phyloP scores from a whole-genome alignment of 2,113 vertebrate species.

The Empidonax alnorum region DNA sequence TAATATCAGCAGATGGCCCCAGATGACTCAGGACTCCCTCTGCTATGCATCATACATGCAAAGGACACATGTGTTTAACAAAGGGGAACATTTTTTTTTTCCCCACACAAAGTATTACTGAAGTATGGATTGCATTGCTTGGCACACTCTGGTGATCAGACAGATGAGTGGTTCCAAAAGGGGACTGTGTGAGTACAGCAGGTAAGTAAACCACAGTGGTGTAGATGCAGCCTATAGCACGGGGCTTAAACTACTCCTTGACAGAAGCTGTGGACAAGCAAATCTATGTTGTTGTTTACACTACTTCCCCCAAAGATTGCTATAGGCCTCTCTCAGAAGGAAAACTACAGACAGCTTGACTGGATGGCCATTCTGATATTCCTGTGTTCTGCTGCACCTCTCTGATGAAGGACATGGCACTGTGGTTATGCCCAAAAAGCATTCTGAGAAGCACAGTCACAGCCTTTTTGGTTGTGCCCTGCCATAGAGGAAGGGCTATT shows the following conservation, averaged over 20 bases:
- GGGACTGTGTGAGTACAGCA: neutral
- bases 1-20: neutral
- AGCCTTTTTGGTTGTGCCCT: neutral
- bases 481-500: neutral
- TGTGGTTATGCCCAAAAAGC: neutral
- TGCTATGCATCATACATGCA: neutral
- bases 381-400: neutral
- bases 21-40: neutral
- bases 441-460: neutral
- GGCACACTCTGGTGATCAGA: neutral
- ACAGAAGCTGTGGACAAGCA: neutral
- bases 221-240: neutral
- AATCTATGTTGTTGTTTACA: neutral
- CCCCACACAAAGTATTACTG: neutral
- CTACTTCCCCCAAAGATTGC: neutral
- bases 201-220: neutral
- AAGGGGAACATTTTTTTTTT: neutral
- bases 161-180: neutral
- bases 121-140: neutral
- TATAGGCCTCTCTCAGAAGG: neutral
- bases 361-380: neutral
- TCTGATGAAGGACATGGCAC: neutral
- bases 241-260: neutral
- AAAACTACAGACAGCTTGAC: neutral
- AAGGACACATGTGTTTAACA: neutral